Base-by-base conservation (phyloP, 2,888 invertebrate genomes). In the Helobdella robusta region DNA sequence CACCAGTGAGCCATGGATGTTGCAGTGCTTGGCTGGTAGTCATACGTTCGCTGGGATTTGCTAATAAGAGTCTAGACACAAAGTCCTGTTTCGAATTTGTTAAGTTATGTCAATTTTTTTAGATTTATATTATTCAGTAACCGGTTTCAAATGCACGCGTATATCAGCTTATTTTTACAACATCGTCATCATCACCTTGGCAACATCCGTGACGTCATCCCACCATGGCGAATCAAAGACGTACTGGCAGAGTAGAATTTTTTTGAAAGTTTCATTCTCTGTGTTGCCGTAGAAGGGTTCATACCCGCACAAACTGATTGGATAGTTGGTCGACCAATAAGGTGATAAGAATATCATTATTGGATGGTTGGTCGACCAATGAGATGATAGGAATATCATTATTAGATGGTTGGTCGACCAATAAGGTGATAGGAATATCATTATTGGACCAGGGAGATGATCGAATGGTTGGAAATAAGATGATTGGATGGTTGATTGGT, bases 231-330 rank as follows among this genome's bases (percentile, higher is more conserved):
- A 68, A 56, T 77, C 74, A 72, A 79, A 79, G 40, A 70, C 65
- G 68, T 74, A 79, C 2, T 77, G 73, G 62, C 73, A 74, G 59
- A 76, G 77, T 36, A 79, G 65, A 34, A 79, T 78, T 59, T 73
- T 75, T 65, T 75, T 76, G 71, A 74, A 79, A 73, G 77, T 75
- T n/a, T 68, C 66, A 35, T 63, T 56, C 25, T 79, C 77, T 35
- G 71, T 71, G n/a, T 78, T 76, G 59, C 70, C 72, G 64, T 74
- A 75, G 70, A 79, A 79, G 35, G 79, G 79, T 66, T 79, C 79
- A 72, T 78, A 79, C 2, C 79, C 78, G 71, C 77, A 75, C 59
- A 78, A 68, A 35, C 77, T 77, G 68, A 11, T 15, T 52, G 35
- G 23, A 5, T 56, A 61, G n/a, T n/a, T n/a, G n/a, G n/a, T n/a